phyloP scores from a whole-genome alignment of 2,797 vertebrate genomes.

The Arctocebus calabarensis region DNA sequence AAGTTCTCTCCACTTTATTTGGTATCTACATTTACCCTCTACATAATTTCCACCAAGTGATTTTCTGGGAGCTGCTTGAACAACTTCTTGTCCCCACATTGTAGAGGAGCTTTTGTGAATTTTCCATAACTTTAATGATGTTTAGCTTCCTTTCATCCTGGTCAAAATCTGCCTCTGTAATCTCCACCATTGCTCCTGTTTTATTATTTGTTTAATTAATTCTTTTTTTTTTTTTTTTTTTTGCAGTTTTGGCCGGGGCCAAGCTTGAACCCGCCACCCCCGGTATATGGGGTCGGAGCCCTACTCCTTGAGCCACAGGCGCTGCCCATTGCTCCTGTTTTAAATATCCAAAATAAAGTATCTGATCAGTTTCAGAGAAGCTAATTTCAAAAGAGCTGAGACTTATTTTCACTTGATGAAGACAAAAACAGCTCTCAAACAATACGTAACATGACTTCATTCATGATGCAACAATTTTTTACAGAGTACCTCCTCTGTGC shows the following conservation, averaged over 20 bases:
- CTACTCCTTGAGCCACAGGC: no score
- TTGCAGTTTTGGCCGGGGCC: no score
- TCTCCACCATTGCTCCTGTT: neutral
- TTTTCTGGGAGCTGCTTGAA: conserved; percentile 25
- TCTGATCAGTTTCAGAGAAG: conserved; percentile 45
- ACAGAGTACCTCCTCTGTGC: neutral
- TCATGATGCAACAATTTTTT: neutral
- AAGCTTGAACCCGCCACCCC: no score
- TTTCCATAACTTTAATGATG: conserved; percentile 3
- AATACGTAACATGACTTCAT: neutral
- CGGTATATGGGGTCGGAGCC: no score
- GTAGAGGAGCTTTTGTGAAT: neutral
- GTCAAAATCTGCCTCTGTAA: conserved; percentile 40
- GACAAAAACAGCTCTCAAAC: neutral
- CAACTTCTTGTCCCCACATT: neutral
- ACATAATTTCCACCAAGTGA: neutral
- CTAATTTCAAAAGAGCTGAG: conserved; percentile 10
- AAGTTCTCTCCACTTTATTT: neutral
- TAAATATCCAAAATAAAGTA: conserved; percentile 14
- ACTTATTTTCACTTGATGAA: conserved; percentile 3
- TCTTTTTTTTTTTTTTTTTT: no score
- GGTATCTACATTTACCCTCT: conserved; percentile 2
- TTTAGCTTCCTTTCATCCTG: conserved; percentile 23
- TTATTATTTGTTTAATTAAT: neutral
- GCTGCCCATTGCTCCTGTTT: neutral